These are phyloP conservation scores for Salmo trutta DNA, from an alignment of 2,797 vertebrate species.

Conservation along the genomic window DNA sequence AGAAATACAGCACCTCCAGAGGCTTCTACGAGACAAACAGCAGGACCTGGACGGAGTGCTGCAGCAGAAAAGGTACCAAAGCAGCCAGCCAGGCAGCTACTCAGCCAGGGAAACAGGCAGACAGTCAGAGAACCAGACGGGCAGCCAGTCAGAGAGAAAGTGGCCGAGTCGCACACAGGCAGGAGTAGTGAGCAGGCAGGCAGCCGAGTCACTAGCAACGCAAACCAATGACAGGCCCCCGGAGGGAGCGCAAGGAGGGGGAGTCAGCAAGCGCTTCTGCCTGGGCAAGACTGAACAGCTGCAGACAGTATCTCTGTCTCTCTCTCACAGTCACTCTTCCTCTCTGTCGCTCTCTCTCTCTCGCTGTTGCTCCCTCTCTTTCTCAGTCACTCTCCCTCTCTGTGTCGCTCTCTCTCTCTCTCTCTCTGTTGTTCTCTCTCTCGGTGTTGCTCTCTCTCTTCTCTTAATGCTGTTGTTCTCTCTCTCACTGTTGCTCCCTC, in stretches of 20 bases:
- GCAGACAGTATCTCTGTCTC: constrained; percentile 28
- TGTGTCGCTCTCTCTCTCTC: neutral
- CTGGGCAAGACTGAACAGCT: constrained; percentile 16
- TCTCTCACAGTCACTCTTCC: constrained; percentile 46
- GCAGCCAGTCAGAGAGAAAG: neutral
- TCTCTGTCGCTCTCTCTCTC: constrained; percentile 26
- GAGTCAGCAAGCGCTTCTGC: neutral
- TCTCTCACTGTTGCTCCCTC: neutral
- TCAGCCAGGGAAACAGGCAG: neutral
- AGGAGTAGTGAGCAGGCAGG: neutral
- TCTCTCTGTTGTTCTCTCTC: neutral
- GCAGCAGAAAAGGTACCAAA: constrained; percentile 86
- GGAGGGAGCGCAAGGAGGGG: neutral
- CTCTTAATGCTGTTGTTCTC: neutral
- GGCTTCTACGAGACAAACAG: constrained; percentile 84
- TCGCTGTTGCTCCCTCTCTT: neutral
- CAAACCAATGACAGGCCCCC: constrained; percentile 32
- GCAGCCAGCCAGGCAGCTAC: neutral
- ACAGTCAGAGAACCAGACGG: constrained; percentile 3
- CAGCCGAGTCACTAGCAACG: constrained; percentile 14
- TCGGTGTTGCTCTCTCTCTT: neutral
- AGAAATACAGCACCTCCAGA: constrained; percentile 86
- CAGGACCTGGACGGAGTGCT: constrained; percentile 84
- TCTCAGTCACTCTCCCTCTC: too few species aligned
- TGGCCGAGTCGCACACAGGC: constrained; percentile 19